phyloP scores from a whole-genome alignment of 1,140 invertebrate genomes.

The Bradynema listronoti region DNA sequence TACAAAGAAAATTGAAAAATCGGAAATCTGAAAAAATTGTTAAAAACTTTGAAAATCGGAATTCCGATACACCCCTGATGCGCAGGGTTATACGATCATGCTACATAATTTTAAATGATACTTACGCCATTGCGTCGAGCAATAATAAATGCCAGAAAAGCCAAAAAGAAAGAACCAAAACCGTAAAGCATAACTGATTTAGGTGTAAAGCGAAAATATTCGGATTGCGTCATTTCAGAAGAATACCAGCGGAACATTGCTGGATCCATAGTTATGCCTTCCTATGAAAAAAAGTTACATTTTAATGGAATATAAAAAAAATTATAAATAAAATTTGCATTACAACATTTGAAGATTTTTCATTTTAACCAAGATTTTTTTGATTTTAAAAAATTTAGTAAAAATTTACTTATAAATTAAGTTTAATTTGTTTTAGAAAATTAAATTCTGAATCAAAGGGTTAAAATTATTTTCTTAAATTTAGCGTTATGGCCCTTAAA shows the following conservation, averaged over 20 bases:
- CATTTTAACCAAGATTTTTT: not conserved
- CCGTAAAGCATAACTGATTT: constrained; percentile 48
- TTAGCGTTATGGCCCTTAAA: no score
- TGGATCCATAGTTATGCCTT: constrained; percentile 55
- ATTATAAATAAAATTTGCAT: constrained; percentile 4
- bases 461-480: no score
- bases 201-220: constrained; percentile 52
- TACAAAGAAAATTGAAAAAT: not conserved
- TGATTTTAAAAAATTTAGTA: not conserved
- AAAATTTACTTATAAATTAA: not conserved
- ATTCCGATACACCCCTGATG: not conserved
- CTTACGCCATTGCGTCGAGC: constrained; percentile 37
- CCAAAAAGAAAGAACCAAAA: constrained; percentile 37
- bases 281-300: constrained; percentile 28
- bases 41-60: not conserved
- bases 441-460: not conserved
- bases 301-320: not conserved
- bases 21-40: not conserved
- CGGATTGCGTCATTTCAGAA: constrained; percentile 56
- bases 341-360: not conserved
- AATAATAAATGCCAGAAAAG: constrained; percentile 46
- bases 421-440: not conserved
- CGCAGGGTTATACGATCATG: not conserved
- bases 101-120: constrained; percentile 15
- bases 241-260: constrained; percentile 58